These are phyloP conservation scores for Pteria penguin DNA, from an alignment of 2,888 invertebrate genomes.

Conservation along the genomic window DNA sequence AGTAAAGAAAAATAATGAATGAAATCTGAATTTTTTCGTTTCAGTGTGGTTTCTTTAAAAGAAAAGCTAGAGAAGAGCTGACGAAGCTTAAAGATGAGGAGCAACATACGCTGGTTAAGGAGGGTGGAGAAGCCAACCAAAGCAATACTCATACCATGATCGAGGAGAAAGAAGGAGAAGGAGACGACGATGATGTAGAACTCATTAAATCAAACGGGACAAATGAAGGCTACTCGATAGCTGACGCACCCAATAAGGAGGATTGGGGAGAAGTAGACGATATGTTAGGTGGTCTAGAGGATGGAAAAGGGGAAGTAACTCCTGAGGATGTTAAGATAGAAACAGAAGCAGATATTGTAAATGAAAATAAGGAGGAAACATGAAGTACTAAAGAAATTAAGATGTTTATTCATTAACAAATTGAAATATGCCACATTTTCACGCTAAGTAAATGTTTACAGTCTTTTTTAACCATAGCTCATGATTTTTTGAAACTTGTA, in stretches of 20 bases:
- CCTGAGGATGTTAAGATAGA: background rate
- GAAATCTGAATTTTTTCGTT: background rate
- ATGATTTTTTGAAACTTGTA: too few species aligned
- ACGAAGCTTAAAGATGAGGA: background rate
- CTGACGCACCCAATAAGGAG: background rate
- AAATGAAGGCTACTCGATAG: background rate
- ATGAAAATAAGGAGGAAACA: background rate
- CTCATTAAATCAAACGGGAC: background rate
- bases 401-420: too few species aligned
- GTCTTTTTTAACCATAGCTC: too few species aligned
- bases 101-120: background rate
- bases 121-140: background rate
- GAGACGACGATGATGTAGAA: too few species aligned
- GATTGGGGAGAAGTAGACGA: background rate
- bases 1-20: too few species aligned
- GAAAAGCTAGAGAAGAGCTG: slow-evolving; percentile 3
- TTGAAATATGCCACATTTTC: too few species aligned
- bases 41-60: slow-evolving; percentile 19
- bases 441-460: background rate
- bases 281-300: background rate
- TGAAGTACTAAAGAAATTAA: too few species aligned
- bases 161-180: too few species aligned
- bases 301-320: background rate
- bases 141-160: background rate
- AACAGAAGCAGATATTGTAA: background rate